Evolutionary conservation across 2,797 vertebrate species (phyloP).

Genomic region (Acridotheres tristis): DNA sequence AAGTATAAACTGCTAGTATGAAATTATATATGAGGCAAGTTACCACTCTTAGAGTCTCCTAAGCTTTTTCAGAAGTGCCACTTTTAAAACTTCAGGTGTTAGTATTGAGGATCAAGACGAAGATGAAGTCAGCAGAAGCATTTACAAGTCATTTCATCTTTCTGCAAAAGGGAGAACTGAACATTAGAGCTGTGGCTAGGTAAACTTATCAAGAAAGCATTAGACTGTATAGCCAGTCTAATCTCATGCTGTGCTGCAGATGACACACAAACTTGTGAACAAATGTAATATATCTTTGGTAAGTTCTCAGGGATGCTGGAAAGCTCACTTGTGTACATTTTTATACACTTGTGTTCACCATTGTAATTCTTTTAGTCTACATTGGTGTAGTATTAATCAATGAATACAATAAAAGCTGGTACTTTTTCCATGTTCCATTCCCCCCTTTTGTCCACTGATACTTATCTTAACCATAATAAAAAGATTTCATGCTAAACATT

Average conservation of each 20-base stretch:
- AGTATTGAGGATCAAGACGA: neutral
- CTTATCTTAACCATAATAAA: neutral
- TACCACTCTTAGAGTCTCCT: neutral
- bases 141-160: neutral
- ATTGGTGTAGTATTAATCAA: neutral
- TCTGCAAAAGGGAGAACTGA: neutral
- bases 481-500: neutral
- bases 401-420: neutral
- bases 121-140: neutral
- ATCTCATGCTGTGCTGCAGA: neutral
- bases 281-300: neutral
- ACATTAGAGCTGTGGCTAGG: neutral
- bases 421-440: neutral
- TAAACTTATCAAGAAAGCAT: neutral
- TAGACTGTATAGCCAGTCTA: neutral
- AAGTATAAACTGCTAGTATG: neutral
- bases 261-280: neutral
- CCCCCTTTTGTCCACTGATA: neutral
- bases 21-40: neutral
- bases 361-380: neutral
- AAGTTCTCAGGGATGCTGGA: neutral
- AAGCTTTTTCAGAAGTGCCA: neutral
- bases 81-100: neutral
- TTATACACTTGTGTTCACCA: neutral
- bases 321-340: neutral